A percentile compares a stretch with the other conserved stretches of the same genome.
Conservation (phyloP, 2,888 invertebrate species). For the Drosophila multiciliata region DNA sequence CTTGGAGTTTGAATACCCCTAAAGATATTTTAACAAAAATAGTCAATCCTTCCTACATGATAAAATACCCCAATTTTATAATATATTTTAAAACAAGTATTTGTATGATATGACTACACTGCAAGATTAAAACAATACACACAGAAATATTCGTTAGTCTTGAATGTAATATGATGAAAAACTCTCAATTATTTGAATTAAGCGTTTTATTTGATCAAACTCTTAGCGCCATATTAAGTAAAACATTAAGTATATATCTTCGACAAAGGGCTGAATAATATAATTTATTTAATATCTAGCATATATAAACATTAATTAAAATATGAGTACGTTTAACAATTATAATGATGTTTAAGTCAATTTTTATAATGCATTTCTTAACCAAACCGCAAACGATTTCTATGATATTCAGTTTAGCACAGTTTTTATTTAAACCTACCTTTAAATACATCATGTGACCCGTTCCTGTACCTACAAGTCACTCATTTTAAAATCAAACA, state of each 20-base stretch:
- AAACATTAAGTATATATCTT: conserved; percentile 34
- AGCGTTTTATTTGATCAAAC: conserved; percentile 20
- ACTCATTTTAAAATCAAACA: conserved; percentile 47
- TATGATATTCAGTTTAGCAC: conserved; percentile 9
- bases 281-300: conserved; percentile 53
- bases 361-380: conserved; percentile 38
- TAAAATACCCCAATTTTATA: not conserved
- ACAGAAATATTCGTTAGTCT: conserved; percentile 17
- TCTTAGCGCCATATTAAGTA: conserved; percentile 47
- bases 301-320: conserved; percentile 28
- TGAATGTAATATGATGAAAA: conserved; percentile 23
- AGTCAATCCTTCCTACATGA: not conserved
- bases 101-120: not conserved
- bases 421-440: conserved; percentile 11
- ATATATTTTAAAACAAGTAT: not conserved
- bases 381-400: conserved; percentile 25
- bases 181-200: conserved; percentile 22
- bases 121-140: conserved; percentile 19
- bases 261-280: conserved; percentile 47
- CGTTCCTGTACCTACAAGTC: conserved; percentile 70
- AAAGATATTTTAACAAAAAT: not conserved
- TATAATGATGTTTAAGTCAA: conserved; percentile 59
- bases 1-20: conserved; percentile 1
- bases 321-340: conserved; percentile 27
- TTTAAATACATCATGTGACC: conserved; percentile 39